Conservation (phyloP, 1,140 invertebrate genomes). For the Tribolium madens region DNA sequence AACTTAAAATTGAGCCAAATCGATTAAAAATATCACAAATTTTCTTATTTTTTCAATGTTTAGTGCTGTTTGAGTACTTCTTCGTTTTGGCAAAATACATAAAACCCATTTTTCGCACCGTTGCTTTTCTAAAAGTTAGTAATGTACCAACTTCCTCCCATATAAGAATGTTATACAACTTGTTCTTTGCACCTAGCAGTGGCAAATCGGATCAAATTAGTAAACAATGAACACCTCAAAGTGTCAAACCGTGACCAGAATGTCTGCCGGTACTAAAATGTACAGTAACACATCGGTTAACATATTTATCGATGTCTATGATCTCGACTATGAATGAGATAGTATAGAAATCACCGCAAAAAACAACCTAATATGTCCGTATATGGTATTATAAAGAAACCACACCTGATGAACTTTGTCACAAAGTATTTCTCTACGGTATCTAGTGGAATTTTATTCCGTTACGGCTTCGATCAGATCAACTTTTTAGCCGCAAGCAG, state of each 20-base stretch:
- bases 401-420: background rate
- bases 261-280: background rate
- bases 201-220: background rate
- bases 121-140: background rate
- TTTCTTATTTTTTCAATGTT: no score
- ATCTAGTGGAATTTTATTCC: background rate
- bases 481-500: background rate
- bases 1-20: no score
- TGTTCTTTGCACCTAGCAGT: background rate
- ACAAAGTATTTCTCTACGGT: background rate
- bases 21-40: no score
- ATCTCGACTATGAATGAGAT: background rate
- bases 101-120: background rate
- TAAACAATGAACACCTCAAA: background rate
- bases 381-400: background rate
- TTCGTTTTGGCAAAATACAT: background rate
- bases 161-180: background rate
- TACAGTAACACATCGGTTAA: background rate
- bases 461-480: background rate
- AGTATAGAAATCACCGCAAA: background rate
- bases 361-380: background rate
- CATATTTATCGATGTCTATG: background rate
- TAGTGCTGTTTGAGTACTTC: background rate
- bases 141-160: background rate
- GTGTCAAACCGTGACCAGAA: background rate